phyloP scores from a whole-genome alignment of 2,113 vertebrate species.

The Forbesichthys papilliferus region DNA sequence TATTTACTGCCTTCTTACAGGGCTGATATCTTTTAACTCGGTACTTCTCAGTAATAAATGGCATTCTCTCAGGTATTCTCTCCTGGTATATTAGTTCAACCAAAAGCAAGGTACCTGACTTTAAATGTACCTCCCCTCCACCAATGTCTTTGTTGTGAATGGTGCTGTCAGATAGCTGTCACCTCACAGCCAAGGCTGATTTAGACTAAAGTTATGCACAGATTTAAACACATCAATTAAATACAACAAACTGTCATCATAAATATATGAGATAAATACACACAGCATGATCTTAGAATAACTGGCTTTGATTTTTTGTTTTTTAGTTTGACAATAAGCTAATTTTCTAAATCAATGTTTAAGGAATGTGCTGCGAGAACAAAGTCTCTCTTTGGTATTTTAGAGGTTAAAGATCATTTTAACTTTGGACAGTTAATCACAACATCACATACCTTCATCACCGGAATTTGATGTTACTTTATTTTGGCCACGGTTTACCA shows the following conservation, averaged over 20 bases:
- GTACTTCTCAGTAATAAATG: no score
- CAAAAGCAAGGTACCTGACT: no score
- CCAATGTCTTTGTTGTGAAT: no score
- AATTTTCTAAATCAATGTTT: background rate
- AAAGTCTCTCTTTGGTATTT: slow-evolving; percentile 22
- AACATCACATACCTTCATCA: slow-evolving; percentile 40
- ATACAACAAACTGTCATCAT: background rate
- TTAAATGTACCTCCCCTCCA: no score
- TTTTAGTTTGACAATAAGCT: no score
- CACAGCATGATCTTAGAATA: background rate
- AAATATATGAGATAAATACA: background rate
- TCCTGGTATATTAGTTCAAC: no score
- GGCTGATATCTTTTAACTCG: no score
- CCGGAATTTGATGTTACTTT: slow-evolving; percentile 39
- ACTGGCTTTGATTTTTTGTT: background rate
- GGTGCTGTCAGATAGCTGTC: no score
- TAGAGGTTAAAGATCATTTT: slow-evolving; percentile 55
- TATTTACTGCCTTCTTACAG: no score
- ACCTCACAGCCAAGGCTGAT: no score
- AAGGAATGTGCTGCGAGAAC: slow-evolving; percentile 12
- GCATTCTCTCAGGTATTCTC: no score
- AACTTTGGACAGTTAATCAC: slow-evolving; percentile 52
- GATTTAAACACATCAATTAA: background rate
- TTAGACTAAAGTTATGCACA: background rate
- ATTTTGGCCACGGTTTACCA: slow-evolving; percentile 56